Base-by-base conservation (phyloP, 2,888 invertebrate genomes). In the Gisinianus flammeolus region DNA sequence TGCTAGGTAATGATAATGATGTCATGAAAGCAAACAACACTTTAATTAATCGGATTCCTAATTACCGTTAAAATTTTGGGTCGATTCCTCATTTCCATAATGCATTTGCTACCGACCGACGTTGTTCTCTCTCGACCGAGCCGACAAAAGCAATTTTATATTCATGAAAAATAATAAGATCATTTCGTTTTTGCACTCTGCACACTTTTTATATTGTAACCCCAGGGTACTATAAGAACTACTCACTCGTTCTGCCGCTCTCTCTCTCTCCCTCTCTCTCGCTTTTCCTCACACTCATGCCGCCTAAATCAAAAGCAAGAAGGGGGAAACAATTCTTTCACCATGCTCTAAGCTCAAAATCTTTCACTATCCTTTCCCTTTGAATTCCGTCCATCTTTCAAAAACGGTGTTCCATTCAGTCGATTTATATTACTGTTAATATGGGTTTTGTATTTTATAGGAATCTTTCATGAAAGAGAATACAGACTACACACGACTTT, bases 1-100 rank as follows among this genome's bases (percentile, higher is more conserved):
- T 24, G 26, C 26, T 62, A 26, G 35, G 30, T 68, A 54, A 75
- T 67, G 68, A 68, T 79, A 71, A 79, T 75, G 75, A 76, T 70
- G 58, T 68, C 71, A 76, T 72, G 67, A 76, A 79, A 68, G 72
- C 35, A 73, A 79, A 76, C 76, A 79, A 76, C 68, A 67, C 58
- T 71, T 68, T 76, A 79, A 79, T 79, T 79, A 79, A 79, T 79
- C 76, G 72, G 33, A 79, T 79, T 79, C 76, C 72, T 79, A 76
- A 79, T 72, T 76, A 76, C 67, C 69, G 54, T 79, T 76, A 79
- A 72, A 70, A 72, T 76, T 76, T 73, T 54, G 62, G 72, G 76
- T 73, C 76, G 76, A 79, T 76, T 66, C 31, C 73, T 79, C 76
- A 79, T 79, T 76, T 76, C 56, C 79, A 79, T 79, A 79, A 79